Conservation (phyloP, 2,888 invertebrate genomes). For the Drosophila colorata region DNA sequence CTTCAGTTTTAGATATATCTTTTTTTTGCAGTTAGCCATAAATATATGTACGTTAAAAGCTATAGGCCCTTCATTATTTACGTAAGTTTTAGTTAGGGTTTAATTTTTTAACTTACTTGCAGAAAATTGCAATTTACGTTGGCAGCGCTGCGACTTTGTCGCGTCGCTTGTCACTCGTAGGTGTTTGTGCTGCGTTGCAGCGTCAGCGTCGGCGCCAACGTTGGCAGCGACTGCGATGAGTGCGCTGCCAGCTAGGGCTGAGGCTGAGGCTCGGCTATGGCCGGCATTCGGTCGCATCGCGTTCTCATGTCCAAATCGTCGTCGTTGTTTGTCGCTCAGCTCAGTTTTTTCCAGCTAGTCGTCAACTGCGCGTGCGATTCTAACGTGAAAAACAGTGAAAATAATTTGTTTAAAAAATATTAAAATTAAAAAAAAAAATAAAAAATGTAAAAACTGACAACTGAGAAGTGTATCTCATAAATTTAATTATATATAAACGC, state of each 20-base stretch:
- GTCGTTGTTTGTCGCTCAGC: slow-evolving; percentile 24
- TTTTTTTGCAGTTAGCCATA: not conserved
- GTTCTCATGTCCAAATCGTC: slow-evolving; percentile 79
- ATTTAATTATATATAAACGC: not conserved
- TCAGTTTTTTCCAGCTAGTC: slow-evolving; percentile 10
- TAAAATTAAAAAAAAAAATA: not conserved
- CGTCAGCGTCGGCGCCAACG: slow-evolving; percentile 18
- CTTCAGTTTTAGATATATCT: not conserved
- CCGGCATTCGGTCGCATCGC: slow-evolving; percentile 82
- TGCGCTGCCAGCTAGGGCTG: slow-evolving; percentile 50
- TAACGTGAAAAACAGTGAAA: slow-evolving; percentile 34
- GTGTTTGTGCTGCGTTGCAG: slow-evolving; percentile 9
- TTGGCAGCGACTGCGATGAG: slow-evolving; percentile 21
- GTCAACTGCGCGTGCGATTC: slow-evolving; percentile 49
- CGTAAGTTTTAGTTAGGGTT: slow-evolving; percentile 13
- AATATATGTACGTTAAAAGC: not conserved
- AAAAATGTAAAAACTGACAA: not conserved
- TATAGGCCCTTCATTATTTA: slow-evolving; percentile 1
- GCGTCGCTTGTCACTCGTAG: slow-evolving; percentile 7
- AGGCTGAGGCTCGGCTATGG: slow-evolving; percentile 51
- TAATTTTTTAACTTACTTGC: slow-evolving; percentile 38
- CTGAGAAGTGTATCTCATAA: not conserved
- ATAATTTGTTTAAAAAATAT: too few species aligned
- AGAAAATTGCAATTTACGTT: slow-evolving; percentile 62
- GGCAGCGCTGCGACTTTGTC: slow-evolving; percentile 17